These are phyloP conservation scores for Bembecia ichneumoniformis DNA, from an alignment of 2,888 invertebrate species.

Conservation along the genomic window DNA sequence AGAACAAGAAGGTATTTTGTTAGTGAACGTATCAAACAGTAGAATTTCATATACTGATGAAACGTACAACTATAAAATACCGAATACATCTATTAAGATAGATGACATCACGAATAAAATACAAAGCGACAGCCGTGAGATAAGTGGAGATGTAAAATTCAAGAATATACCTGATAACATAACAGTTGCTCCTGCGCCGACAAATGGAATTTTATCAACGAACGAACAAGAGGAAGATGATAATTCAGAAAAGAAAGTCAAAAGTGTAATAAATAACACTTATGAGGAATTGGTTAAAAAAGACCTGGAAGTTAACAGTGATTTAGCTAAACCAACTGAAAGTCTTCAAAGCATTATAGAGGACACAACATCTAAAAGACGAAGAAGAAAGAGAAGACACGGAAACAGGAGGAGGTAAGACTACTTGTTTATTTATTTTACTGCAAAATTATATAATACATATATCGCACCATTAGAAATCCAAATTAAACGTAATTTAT, in stretches of 20 bases:
- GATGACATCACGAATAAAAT: slow-evolving; percentile 68
- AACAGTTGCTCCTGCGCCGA: slow-evolving; percentile 60
- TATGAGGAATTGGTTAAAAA: slow-evolving; percentile 30
- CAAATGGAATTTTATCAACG: slow-evolving; percentile 52
- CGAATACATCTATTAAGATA: slow-evolving; percentile 51
- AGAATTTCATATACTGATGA: slow-evolving; percentile 63
- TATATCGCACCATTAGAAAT: too few species aligned
- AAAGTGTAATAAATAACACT: slow-evolving; percentile 28
- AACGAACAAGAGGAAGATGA: slow-evolving; percentile 48
- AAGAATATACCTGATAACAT: slow-evolving; percentile 60
- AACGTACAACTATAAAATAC: slow-evolving; percentile 21
- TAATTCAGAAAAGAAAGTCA: slow-evolving; percentile 22
- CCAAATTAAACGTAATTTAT: too few species aligned
- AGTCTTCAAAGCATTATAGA: slow-evolving; percentile 51
- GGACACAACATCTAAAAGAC: slow-evolving; percentile 30
- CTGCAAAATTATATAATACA: too few species aligned
- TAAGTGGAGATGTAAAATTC: slow-evolving; percentile 60
- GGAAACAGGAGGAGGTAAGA: slow-evolving; percentile 58
- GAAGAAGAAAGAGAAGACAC: slow-evolving; percentile 48
- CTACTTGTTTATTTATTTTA: slow-evolving; percentile 1
- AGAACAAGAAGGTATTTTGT: slow-evolving; percentile 65
- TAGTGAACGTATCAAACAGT: slow-evolving; percentile 59
- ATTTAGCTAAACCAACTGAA: slow-evolving; percentile 51
- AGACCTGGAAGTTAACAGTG: slow-evolving; percentile 31
- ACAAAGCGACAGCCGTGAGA: slow-evolving; percentile 69